Evolutionary conservation across 2,113 vertebrate genomes (phyloP).

Genomic region (Psammodynastes pulverulentus): DNA sequence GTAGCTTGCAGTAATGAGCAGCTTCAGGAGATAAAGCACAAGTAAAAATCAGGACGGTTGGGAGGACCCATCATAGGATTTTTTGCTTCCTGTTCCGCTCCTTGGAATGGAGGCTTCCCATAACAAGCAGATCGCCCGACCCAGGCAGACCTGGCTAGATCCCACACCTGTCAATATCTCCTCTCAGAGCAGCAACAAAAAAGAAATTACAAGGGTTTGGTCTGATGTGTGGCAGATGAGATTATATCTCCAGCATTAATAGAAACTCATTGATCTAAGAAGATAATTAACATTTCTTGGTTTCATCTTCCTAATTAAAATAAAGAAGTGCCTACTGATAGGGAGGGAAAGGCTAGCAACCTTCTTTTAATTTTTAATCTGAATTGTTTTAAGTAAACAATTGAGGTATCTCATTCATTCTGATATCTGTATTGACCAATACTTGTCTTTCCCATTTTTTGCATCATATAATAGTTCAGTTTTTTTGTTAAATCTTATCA

Average conservation of each 20-base stretch:
- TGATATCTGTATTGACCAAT: not conserved
- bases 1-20: too few species aligned
- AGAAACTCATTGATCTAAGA: not conserved
- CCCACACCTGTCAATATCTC: too few species aligned
- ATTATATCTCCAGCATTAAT: not conserved
- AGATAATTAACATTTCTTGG: not conserved
- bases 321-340: not conserved
- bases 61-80: too few species aligned
- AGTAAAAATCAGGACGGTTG: too few species aligned
- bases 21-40: too few species aligned
- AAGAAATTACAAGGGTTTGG: not conserved
- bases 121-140: too few species aligned
- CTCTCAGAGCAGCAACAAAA: not conserved
- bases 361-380: not conserved
- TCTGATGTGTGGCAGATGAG: not conserved
- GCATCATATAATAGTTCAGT: not conserved
- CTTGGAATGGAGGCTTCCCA: too few species aligned
- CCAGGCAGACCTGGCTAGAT: too few species aligned
- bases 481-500: not conserved
- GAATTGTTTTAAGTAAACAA: not conserved
- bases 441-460: not conserved
- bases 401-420: not conserved
- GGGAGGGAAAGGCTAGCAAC: not conserved
- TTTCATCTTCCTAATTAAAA: not conserved
- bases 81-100: too few species aligned